phyloP scores from a whole-genome alignment of 2,113 vertebrate species.

The Cricetomys ansorgei region DNA sequence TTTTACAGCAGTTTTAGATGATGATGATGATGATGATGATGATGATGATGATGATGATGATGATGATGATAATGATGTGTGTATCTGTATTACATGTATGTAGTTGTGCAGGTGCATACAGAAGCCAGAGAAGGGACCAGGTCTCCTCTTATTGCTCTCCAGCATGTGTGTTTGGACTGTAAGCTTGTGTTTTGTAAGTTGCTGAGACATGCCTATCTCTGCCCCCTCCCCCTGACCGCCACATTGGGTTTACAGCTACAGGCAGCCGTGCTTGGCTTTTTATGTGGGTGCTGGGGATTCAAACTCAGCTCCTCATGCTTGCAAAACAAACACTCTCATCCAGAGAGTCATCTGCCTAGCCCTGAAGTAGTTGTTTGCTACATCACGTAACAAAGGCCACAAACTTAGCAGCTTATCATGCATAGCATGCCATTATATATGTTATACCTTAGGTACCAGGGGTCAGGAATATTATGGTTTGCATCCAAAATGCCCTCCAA shows the following conservation, averaged over 20 bases:
- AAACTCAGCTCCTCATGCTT: too few species aligned
- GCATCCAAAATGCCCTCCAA: not conserved
- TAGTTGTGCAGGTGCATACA: not conserved
- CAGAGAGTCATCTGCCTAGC: not conserved
- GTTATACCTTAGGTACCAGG: accelerated
- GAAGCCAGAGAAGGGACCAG: not conserved
- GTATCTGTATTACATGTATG: not conserved
- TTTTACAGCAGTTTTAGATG: too few species aligned
- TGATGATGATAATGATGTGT: not conserved
- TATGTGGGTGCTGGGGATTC: not conserved
- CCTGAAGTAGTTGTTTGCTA: not conserved
- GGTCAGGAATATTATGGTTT: not conserved
- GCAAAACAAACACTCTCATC: too few species aligned
- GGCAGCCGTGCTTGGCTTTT: not conserved
- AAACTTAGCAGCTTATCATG: not conserved
- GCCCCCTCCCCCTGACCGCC: too few species aligned
- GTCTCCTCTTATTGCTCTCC: too few species aligned
- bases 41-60: not conserved
- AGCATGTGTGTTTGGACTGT: not conserved
- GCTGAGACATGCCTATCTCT: not conserved
- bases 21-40: too few species aligned
- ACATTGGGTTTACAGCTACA: too few species aligned
- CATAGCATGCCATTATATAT: accelerated
- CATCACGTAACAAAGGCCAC: not conserved
- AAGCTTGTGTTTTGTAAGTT: not conserved